These are phyloP conservation scores for Margaritifera margaritifera DNA, from an alignment of 2,888 invertebrate species.

Conservation along the genomic window DNA sequence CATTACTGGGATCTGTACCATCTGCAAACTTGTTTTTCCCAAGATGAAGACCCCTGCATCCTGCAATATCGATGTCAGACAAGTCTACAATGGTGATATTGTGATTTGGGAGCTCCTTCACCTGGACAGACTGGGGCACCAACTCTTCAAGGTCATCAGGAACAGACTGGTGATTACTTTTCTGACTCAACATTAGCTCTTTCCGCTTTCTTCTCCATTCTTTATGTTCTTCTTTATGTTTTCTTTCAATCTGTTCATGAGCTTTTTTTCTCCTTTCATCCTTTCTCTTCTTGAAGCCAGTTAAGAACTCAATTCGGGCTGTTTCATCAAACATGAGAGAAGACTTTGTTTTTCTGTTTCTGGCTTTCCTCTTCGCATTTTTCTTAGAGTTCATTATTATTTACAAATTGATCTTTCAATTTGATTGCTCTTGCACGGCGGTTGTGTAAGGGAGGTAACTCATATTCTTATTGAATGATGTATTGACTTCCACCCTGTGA, in stretches of 20 bases:
- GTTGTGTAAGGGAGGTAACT: too few species aligned
- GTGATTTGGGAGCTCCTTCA: conserved; percentile 61
- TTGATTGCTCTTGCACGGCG: too few species aligned
- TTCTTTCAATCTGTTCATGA: conserved; percentile 50
- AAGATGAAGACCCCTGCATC: conserved; percentile 51
- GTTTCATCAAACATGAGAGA: conserved; percentile 58
- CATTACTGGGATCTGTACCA: too few species aligned
- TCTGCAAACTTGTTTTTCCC: conserved; percentile 57
- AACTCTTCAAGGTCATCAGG: conserved; percentile 45
- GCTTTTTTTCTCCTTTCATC: conserved; percentile 59
- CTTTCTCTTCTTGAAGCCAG: conserved; percentile 65
- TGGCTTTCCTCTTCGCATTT: conserved; percentile 33
- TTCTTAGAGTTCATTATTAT: conserved; percentile 30
- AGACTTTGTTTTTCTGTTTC: conserved; percentile 56
- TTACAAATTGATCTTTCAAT: neutral
- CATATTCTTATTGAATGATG: too few species aligned
- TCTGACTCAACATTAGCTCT: conserved; percentile 38
- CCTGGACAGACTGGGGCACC: conserved; percentile 29
- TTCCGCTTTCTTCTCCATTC: conserved; percentile 48
- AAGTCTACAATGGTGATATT: conserved; percentile 65
- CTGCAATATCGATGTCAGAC: conserved; percentile 58
- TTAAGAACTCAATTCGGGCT: conserved; percentile 56
- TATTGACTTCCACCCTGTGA: too few species aligned
- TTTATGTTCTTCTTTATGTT: conserved; percentile 55
- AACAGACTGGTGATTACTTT: conserved; percentile 32